Percentiles rank a stretch among this genome's conserved stretches.
Evolutionary conservation across 2,888 invertebrate species (phyloP).

Genomic region (Corbicula japonica): DNA sequence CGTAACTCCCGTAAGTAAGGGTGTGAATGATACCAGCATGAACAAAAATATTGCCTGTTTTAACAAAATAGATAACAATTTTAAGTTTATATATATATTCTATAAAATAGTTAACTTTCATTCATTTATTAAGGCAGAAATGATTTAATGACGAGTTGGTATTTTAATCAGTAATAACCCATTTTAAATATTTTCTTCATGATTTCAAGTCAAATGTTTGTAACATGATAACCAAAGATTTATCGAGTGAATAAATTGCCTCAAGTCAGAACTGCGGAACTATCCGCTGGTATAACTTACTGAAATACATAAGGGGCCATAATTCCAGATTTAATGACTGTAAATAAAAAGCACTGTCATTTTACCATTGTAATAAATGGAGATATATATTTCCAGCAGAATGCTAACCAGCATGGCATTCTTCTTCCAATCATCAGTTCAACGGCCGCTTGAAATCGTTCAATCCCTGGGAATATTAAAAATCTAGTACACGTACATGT

Average conservation of each 20-base stretch:
- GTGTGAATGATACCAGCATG: constrained; percentile 20
- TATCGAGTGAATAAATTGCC: background rate
- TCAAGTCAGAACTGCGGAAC: too few species aligned
- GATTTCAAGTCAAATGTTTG: too few species aligned
- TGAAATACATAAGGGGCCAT: background rate
- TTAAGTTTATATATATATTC: background rate
- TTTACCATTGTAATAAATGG: constrained; percentile 12
- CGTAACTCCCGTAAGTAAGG: constrained; percentile 16
- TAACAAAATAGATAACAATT: background rate
- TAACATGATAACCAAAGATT: background rate
- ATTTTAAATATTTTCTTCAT: too few species aligned
- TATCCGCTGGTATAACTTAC: background rate
- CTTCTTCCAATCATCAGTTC: constrained; percentile 20
- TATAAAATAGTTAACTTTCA: background rate
- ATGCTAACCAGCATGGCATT: constrained; percentile 11
- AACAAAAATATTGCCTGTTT: constrained; percentile 23
- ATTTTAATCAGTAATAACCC: too few species aligned
- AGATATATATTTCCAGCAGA: constrained; percentile 11
- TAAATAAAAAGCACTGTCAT: background rate
- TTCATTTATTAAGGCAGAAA: background rate
- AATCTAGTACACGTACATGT: too few species aligned
- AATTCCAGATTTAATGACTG: background rate
- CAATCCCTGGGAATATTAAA: background rate
- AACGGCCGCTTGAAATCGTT: constrained; percentile 7
- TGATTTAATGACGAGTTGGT: background rate